Evolutionary conservation across 2,888 invertebrate genomes (phyloP).

Genomic region (Heteropelma amictum): DNA sequence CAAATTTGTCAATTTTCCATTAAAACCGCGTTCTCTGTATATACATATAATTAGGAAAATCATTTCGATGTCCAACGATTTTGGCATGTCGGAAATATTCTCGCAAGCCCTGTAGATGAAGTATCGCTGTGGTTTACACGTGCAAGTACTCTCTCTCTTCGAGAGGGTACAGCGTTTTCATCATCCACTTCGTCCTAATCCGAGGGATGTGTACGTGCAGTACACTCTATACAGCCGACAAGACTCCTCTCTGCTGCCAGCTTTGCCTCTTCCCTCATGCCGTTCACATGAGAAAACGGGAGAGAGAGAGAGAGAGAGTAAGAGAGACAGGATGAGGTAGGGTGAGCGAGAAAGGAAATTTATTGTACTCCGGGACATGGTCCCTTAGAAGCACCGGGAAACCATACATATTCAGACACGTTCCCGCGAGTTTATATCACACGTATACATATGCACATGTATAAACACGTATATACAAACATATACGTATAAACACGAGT

Average conservation of each 20-base stretch:
- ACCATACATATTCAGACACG: conserved; percentile 55
- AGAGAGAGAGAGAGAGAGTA: conserved; percentile 47
- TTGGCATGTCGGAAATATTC: too few relatives aligned
- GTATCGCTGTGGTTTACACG: too few relatives aligned
- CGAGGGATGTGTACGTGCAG: conserved; percentile 53
- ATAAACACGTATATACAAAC: too few relatives aligned
- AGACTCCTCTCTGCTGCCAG: conserved; percentile 31
- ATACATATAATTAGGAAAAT: too few relatives aligned
- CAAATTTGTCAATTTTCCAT: too few relatives aligned
- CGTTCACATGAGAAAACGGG: not conserved
- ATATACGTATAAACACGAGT: too few relatives aligned
- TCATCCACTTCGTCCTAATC: conserved; percentile 67
- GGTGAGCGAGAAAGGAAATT: conserved; percentile 34
- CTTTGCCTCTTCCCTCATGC: not conserved
- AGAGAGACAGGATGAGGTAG: not conserved
- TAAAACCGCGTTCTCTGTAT: too few relatives aligned
- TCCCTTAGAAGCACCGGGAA: conserved; percentile 58
- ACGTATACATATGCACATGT: not conserved
- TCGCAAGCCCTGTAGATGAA: too few relatives aligned
- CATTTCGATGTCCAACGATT: too few relatives aligned
- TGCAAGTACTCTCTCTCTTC: not conserved
- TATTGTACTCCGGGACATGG: conserved; percentile 62
- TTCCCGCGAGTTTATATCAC: conserved; percentile 10
- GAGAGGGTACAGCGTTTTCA: conserved; percentile 60
- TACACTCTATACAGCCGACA: conserved; percentile 33